Conservation (phyloP, 2,113 vertebrate species). For the Pelecanus crispus region DNA sequence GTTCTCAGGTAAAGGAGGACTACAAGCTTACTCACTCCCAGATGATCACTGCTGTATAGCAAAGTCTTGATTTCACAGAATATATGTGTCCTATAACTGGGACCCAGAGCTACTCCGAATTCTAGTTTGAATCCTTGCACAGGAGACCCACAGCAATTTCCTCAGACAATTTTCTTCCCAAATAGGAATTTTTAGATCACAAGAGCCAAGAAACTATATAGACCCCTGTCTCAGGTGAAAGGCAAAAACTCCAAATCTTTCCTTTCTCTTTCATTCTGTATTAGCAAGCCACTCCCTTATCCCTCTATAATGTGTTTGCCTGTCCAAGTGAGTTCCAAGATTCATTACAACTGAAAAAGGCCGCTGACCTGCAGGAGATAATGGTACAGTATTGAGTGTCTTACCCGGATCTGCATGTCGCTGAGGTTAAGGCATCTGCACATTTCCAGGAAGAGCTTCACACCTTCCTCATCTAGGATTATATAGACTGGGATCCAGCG, state of each 20-base stretch:
- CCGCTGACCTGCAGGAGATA: not conserved
- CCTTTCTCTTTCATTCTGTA: not conserved
- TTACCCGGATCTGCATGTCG: constrained; percentile 82
- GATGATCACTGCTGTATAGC: not conserved
- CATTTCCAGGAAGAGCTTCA: constrained; percentile 90
- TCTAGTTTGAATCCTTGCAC: not conserved
- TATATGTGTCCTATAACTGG: not conserved
- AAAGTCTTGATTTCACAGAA: not conserved
- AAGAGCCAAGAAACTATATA: not conserved
- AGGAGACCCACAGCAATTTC: not conserved
- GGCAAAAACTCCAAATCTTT: not conserved
- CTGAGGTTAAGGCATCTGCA: constrained; percentile 81
- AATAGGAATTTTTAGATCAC: not conserved
- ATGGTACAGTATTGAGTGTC: not conserved
- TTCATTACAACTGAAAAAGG: not conserved
- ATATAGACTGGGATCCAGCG: constrained; percentile 87
- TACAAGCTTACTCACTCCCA: not conserved
- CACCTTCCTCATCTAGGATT: constrained; percentile 79
- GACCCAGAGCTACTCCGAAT: not conserved
- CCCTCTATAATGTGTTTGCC: not conserved
- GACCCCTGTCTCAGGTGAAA: not conserved
- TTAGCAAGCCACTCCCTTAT: not conserved
- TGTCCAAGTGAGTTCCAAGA: not conserved
- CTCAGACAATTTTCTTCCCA: not conserved
- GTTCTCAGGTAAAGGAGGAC: not conserved